Percentiles rank a stretch among this genome's conserved stretches.
Evolutionary conservation across 2,113 vertebrate genomes (phyloP).

Genomic region (Struthidea cinerea): DNA sequence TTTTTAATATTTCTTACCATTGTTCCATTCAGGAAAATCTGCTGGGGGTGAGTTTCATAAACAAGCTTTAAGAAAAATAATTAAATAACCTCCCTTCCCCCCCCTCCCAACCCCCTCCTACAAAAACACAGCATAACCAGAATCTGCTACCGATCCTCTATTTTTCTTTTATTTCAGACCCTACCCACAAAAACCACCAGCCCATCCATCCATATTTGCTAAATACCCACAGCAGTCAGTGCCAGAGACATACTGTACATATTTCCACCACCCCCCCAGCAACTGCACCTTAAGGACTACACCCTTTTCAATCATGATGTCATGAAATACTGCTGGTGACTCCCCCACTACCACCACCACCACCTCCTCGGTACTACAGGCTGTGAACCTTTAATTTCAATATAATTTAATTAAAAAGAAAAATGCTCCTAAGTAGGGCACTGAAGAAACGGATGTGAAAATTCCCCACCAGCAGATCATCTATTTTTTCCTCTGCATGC

Average conservation of each 20-base stretch:
- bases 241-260: constrained; percentile 33
- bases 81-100: constrained; percentile 49
- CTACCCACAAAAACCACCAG: constrained; percentile 10
- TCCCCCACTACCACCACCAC: constrained; percentile 48
- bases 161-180: constrained; percentile 42
- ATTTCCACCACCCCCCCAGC: neutral
- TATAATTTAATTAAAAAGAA: constrained; percentile 53
- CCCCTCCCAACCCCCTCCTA: constrained; percentile 6
- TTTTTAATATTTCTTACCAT: constrained; percentile 68
- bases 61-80: constrained; percentile 55
- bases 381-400: constrained; percentile 53
- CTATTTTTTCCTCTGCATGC: constrained; percentile 26
- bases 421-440: constrained; percentile 51
- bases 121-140: constrained; percentile 36
- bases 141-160: neutral
- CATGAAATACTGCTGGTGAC: constrained; percentile 69
- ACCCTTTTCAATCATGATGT: constrained; percentile 76
- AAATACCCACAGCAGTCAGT: constrained; percentile 32
- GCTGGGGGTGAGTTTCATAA: constrained; percentile 28
- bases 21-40: constrained; percentile 60
- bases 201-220: constrained; percentile 51
- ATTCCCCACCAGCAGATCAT: constrained; percentile 35
- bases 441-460: constrained; percentile 41
- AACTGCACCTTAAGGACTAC: constrained; percentile 72
- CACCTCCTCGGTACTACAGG: constrained; percentile 15